phyloP scores from a whole-genome alignment of 2,113 vertebrate genomes.

The Australoheros scitulus region DNA sequence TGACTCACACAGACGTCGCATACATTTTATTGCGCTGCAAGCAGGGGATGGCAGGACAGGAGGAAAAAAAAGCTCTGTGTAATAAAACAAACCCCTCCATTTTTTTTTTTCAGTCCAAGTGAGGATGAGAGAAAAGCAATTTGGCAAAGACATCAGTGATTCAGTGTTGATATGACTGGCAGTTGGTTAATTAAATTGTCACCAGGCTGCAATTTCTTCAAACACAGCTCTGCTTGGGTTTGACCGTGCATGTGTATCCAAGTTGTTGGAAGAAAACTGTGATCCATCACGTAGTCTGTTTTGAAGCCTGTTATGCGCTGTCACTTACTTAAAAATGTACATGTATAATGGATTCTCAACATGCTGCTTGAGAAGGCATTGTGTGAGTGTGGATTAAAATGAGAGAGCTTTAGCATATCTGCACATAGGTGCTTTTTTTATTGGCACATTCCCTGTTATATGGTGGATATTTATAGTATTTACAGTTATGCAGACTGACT shows the following conservation, averaged over 20 bases:
- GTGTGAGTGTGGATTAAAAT: not conserved
- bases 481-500: not conserved
- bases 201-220: slow-evolving; percentile 56
- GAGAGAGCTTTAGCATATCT: not conserved
- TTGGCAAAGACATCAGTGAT: slow-evolving; percentile 54
- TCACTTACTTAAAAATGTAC: slow-evolving; percentile 20
- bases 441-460: not conserved
- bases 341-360: not conserved
- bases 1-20: slow-evolving; percentile 7
- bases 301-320: slow-evolving; percentile 18
- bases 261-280: slow-evolving; percentile 32
- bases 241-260: slow-evolving; percentile 29
- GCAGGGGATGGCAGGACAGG: slow-evolving; percentile 8
- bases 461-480: not conserved
- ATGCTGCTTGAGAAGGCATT: not conserved
- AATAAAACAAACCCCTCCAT: slow-evolving; percentile 48
- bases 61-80: slow-evolving; percentile 35
- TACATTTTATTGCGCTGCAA: slow-evolving; percentile 43
- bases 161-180: slow-evolving; percentile 62
- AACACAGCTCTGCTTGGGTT: slow-evolving; percentile 33
- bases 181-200: slow-evolving; percentile 72
- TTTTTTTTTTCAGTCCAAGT: slow-evolving; percentile 21
- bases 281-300: slow-evolving; percentile 22
- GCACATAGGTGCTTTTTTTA: not conserved
- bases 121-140: slow-evolving; percentile 63